Evolutionary conservation across 1,140 invertebrate species (phyloP), one percentile per base, ranked within the genome.

Genomic region (Drosophila littoralis): DNA sequence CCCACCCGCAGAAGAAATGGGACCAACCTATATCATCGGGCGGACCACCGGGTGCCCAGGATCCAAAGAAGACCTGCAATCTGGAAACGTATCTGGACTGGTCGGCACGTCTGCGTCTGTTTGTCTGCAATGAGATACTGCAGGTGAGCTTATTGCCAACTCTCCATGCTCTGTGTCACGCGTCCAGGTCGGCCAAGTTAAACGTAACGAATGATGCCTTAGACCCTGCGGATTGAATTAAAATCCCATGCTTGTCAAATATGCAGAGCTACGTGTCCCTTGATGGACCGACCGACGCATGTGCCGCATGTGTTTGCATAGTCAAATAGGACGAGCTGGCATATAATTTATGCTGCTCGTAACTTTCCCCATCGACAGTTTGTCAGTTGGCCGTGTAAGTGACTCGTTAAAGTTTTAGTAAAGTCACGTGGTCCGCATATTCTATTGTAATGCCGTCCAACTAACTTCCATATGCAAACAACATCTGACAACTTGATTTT

Each of bases 61-160:
- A 92, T 77, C 84, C 91, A 36, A 92, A 92, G 77, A 92, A 92
- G 79, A 92, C 91, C 42, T 92, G 91, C 69, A 92, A 92, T 76
- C 81, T 92, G 83, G 91, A 92, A 84, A 92, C 91, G 48, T 92
- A 92, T 74, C 78, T 92, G 60, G 91, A 92, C 67, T 92, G 91
- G 91, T 92, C 91, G 76, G 79, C 90, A 89, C 90, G 91, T 91
- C 73, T 92, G 45, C 89, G 91, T 46, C 72, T 92, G 66, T 91
- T 92, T 78, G 91, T 92, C 61, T 91, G 90, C 81, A 92, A 92
- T 65, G 91, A 92, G 76, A 92, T 92, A 81, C 79, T 92, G 65
- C 89, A 91, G 91, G 91, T 92, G 60, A 90, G 76, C 68, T 22
- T 58, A 28, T 9, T 15, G 71, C 72, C 75, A 61, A 69, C 51